A percentile compares a stretch with the other conserved stretches of the same genome.
Conservation (phyloP, 2,888 invertebrate genomes). For the Aproaerema taeniolella region DNA sequence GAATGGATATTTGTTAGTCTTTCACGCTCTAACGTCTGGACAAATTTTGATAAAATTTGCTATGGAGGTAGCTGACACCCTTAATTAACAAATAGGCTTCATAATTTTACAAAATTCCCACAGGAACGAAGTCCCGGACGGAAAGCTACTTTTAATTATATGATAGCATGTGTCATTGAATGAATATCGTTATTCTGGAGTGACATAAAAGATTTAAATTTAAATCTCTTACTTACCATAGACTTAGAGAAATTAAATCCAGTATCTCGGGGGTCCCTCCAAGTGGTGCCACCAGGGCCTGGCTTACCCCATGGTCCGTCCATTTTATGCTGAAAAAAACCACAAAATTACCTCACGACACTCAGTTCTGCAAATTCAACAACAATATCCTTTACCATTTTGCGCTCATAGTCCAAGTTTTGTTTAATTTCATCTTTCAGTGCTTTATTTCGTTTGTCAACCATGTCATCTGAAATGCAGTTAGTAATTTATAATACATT, state of each 20-base stretch:
- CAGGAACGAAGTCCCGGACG: too few species aligned
- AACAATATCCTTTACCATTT: conserved; percentile 63
- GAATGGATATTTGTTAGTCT: too few species aligned
- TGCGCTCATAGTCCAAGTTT: conserved; percentile 66
- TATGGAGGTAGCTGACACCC: too few species aligned
- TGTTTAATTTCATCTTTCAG: conserved; percentile 63
- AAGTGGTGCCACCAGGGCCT: conserved; percentile 84
- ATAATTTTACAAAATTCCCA: too few species aligned
- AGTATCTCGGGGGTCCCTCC: conserved; percentile 84
- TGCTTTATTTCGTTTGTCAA: conserved; percentile 70
- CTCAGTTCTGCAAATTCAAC: neutral
- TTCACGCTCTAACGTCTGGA: too few species aligned
- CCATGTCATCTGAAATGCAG: conserved; percentile 75
- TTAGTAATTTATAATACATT: neutral
- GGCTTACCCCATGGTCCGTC: conserved; percentile 81
- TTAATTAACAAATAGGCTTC: too few species aligned
- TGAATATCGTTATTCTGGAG: too few species aligned
- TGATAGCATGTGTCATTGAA: too few species aligned
- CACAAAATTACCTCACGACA: conserved; percentile 19
- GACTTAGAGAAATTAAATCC: conserved; percentile 87
- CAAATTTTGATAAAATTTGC: too few species aligned
- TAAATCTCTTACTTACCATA: conserved; percentile 84
- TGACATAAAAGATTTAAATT: too few species aligned
- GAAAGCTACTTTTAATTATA: too few species aligned
- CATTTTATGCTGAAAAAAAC: conserved; percentile 51